Conservation (phyloP, 35 echinoderm and acorn worm species). For the Apostichopus japonicus region DNA sequence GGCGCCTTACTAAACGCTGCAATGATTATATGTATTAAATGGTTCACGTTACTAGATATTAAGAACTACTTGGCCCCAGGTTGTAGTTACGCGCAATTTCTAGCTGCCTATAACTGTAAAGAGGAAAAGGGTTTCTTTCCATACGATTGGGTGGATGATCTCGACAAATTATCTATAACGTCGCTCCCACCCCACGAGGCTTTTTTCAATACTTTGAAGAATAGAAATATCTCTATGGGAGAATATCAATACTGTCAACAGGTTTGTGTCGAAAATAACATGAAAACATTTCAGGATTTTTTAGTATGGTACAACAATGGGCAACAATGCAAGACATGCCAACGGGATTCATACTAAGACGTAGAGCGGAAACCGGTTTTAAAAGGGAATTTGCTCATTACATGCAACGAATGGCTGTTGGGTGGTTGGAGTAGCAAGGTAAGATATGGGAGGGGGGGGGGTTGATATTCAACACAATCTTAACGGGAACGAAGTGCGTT, state of each 20-base stretch:
- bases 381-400: slow-evolving; percentile 17
- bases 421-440: slow-evolving; percentile 53
- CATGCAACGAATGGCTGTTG: slow-evolving; percentile 13
- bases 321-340: slow-evolving; percentile 59
- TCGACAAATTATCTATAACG: neutral
- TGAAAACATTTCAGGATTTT: slow-evolving; percentile 60
- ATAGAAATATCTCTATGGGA: neutral
- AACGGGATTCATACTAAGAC: slow-evolving; percentile 3
- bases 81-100: slow-evolving; percentile 47
- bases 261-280: slow-evolving; percentile 40
- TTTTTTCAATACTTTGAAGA: slow-evolving; percentile 50
- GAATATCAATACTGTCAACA: slow-evolving; percentile 53
- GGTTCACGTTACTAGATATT: slow-evolving; percentile 55
- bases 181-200: slow-evolving; percentile 38
- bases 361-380: slow-evolving; percentile 25
- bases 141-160: slow-evolving; percentile 65
- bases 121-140: slow-evolving; percentile 61
- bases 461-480: slow-evolving; percentile 33
- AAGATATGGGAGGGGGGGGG: neutral
- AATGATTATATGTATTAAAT: slow-evolving; percentile 49
- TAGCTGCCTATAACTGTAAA: slow-evolving; percentile 58
- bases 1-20: slow-evolving; percentile 44
- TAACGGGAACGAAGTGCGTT: slow-evolving; percentile 4
- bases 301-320: slow-evolving; percentile 67
- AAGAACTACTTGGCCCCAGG: slow-evolving; percentile 58